phyloP scores from a whole-genome alignment of 2,797 vertebrate species.

The Knipowitschia caucasica region DNA sequence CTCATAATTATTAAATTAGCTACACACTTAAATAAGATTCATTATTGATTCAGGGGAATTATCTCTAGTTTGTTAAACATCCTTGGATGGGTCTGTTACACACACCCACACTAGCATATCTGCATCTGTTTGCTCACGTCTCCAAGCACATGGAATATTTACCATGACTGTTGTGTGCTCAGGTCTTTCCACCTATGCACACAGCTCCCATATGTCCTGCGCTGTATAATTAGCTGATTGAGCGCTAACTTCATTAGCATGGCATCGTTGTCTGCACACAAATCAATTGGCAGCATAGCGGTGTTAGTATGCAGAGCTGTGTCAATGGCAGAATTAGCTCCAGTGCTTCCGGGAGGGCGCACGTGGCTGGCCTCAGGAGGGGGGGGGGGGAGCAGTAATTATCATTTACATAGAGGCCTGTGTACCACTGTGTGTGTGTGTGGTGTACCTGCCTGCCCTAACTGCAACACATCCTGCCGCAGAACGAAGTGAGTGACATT shows the following conservation, averaged over 20 bases:
- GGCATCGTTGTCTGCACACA: conserved; percentile 45
- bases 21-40: not conserved
- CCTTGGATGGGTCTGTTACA: conserved; percentile 8
- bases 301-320: conserved; percentile 35
- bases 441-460: conserved; percentile 55
- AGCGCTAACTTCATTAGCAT: conserved; percentile 62
- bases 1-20: not conserved
- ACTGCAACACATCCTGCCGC: conserved; percentile 56
- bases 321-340: conserved; percentile 58
- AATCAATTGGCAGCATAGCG: conserved; percentile 65
- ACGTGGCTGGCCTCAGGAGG: conserved; percentile 43
- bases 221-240: conserved; percentile 67
- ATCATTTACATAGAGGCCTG: conserved; percentile 58
- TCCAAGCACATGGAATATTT: conserved; percentile 19
- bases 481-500: conserved; percentile 71
- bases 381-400: conserved; percentile 36
- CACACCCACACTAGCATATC: conserved; percentile 8
- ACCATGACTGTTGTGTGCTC: conserved; percentile 13
- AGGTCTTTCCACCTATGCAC: conserved; percentile 22
- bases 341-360: conserved; percentile 47
- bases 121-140: conserved; percentile 14
- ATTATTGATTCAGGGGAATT: not conserved
- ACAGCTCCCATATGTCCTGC: conserved; percentile 37
- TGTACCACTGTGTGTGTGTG: conserved; percentile 18
- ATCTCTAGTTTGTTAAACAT: conserved; percentile 6